Evolutionary conservation across 2,888 invertebrate species (phyloP), one percentile per base, ranked within the genome.

Genomic region (Ditula angustiorana): DNA sequence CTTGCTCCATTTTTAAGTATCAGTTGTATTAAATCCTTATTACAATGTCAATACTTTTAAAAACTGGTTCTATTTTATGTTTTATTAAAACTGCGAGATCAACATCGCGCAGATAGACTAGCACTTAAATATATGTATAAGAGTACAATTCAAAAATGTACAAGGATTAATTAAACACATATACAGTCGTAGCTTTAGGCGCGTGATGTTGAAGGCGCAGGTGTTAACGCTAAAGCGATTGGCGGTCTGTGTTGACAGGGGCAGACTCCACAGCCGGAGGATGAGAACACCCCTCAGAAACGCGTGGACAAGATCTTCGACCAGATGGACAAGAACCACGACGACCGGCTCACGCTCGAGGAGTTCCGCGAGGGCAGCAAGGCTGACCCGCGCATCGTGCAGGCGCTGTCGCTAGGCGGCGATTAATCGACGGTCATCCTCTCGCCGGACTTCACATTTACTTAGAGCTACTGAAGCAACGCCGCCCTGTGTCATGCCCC

Each of bases 261-360:
- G 19, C 97, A 98, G 85, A 96, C 96, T 71, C 97, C 97, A 55
- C 96, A 96, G 74, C 95, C 97, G 24, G 97, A 98, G 80, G 97
- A 97, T 82, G 97, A 98, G 81, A 98, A 97, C 86, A 97, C 97
- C 70, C 97, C 98, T 13, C 97, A 99, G 88, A 98, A 98, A 87
- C 95, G 99, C 82, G 99, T 99, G 71, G 99, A 99, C 93, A 98
- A 98, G 92, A 99, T 99, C 85, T 99, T 99, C 93, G 98, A 98
- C 89, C 98, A 99, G 87, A 98, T 99, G 98, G 99, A 99, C 93
- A 99, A 97, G 94, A 98, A 99, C 89, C 98, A 99, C 92, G 99
- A 99, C 90, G 98, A 99, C 91, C 96, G 97, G 78, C 94, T 99
- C 76, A 98, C 98, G 47, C 94, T 99, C 76, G 99, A 99, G 81